Base-by-base conservation (phyloP, 2,888 invertebrate species). In the Rhamphomyia laevipes region DNA sequence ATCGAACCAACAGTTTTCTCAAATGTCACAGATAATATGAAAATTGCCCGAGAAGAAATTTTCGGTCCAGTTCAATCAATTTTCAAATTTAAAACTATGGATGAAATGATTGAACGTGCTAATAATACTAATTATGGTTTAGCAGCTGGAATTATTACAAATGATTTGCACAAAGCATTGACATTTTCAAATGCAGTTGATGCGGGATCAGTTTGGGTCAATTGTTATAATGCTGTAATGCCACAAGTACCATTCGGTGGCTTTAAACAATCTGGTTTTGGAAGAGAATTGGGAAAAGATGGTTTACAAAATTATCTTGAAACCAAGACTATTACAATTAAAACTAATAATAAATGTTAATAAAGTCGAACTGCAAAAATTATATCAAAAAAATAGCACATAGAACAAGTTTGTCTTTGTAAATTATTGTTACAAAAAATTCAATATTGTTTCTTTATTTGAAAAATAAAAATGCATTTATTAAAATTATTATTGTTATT, bases 21-120 rank as follows among this genome's bases (percentile, higher is more conserved):
- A n/a, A 77, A 84, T 64, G 86, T 86, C 12, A 77, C 74, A 45
- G 87, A 88, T 60, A 67, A 81, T 58, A 87, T 86, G 86, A 76
- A 74, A 51, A 86, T 88, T 60, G 82, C 84, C 11, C 74, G 72
- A 56, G 84, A 87, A 68, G 87, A 87, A 86, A 92, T 93, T 57
- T 92, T 93, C 64, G 92, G 92, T 0, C 92, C 92, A 0, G 92
- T 92, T 1, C 89, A 90, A 68, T 81, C 80, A 48, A 87, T 92
- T 58, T 72, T 91, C 37, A 88, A 87, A 67, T 92, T 91, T 61
- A 80, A 82, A 38, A 51, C 57, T 17, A 46, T 67, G 1, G 82
- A 83, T 2, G 92, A 93, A 68, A 86, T 84, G 2, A 80, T 92
- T 48, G 81, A 85, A 53, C 75, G 90, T 56, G 86, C 90, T 10